Percentiles rank a stretch among this genome's conserved stretches.
phyloP scores from a whole-genome alignment of 2,888 invertebrate genomes.

The Hoplodrina ambigua region DNA sequence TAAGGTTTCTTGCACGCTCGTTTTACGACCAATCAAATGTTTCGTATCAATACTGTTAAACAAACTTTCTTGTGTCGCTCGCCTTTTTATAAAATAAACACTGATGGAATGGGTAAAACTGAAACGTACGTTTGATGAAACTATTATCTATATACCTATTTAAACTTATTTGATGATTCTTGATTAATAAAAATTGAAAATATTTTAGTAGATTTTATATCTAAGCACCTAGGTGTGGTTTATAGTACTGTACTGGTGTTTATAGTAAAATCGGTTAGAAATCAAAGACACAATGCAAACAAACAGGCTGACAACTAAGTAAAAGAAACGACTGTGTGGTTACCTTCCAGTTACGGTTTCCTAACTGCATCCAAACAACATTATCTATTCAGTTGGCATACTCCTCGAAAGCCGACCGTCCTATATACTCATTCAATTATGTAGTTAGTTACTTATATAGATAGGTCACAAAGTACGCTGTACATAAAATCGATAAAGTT shows the following conservation, averaged over 20 bases:
- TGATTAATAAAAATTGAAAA: constrained; percentile 63
- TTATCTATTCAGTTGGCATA: constrained; percentile 13
- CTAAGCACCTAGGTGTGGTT: background rate
- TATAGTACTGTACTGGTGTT: background rate
- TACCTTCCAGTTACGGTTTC: background rate
- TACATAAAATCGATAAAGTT: background rate
- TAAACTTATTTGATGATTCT: background rate
- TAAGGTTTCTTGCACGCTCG: constrained; percentile 18
- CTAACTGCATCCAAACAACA: constrained; percentile 13
- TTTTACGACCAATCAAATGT: constrained; percentile 46
- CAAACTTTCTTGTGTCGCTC: constrained; percentile 9
- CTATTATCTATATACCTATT: constrained; percentile 43
- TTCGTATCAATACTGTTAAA: constrained; percentile 4
- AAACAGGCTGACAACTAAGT: constrained; percentile 4
- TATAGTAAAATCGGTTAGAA: background rate
- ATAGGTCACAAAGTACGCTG: background rate
- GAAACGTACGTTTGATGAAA: too few species aligned
- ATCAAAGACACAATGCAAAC: background rate
- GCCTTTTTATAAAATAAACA: constrained; percentile 19
- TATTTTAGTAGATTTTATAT: constrained; percentile 48
- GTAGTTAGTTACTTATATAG: background rate
- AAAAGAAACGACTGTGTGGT: constrained; percentile 4
- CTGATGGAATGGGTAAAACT: background rate
- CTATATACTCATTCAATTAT: background rate
- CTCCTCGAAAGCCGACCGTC: background rate